phyloP scores from a whole-genome alignment of 2,797 vertebrate species.

The Petrocephalus schoutedeni region DNA sequence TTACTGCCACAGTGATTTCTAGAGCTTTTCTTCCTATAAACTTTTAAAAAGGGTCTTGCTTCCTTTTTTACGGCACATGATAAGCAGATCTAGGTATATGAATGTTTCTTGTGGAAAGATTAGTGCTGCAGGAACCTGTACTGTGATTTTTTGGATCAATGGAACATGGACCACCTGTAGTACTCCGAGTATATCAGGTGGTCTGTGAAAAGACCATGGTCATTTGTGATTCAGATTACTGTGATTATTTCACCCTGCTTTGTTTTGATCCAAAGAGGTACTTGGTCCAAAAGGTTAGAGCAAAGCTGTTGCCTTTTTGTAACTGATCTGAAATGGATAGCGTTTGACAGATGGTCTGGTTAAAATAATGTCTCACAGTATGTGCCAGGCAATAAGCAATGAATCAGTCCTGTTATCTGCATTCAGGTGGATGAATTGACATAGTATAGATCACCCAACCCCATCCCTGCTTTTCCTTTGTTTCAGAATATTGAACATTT shows the following conservation, averaged over 20 bases:
- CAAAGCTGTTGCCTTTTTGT: constrained; percentile 29
- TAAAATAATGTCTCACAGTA: constrained; percentile 49
- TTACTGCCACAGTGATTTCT: background rate
- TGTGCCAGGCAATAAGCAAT: constrained; percentile 49
- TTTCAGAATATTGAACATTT: constrained; percentile 59
- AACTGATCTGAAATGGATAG: constrained; percentile 30
- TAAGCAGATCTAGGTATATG: background rate
- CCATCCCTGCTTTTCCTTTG: constrained; percentile 55
- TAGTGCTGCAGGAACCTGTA: background rate
- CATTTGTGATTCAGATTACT: background rate
- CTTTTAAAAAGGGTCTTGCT: background rate
- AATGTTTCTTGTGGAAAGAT: background rate
- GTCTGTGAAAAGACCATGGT: background rate
- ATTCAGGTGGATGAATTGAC: constrained; percentile 41
- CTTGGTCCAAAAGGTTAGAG: background rate
- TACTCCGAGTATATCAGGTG: background rate
- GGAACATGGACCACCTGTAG: background rate
- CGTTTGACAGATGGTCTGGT: constrained; percentile 27
- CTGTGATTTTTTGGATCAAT: constrained; percentile 19
- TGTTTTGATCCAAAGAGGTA: background rate
- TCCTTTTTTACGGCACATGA: background rate
- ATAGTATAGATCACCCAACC: constrained; percentile 20
- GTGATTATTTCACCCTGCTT: background rate
- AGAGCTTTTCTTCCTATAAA: background rate
- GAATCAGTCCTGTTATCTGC: constrained; percentile 54